A percentile compares a stretch with the other conserved stretches of the same genome.
These are phyloP conservation scores for Cheilosia pagana DNA, from an alignment of 2,888 invertebrate genomes.

Conservation along the genomic window DNA sequence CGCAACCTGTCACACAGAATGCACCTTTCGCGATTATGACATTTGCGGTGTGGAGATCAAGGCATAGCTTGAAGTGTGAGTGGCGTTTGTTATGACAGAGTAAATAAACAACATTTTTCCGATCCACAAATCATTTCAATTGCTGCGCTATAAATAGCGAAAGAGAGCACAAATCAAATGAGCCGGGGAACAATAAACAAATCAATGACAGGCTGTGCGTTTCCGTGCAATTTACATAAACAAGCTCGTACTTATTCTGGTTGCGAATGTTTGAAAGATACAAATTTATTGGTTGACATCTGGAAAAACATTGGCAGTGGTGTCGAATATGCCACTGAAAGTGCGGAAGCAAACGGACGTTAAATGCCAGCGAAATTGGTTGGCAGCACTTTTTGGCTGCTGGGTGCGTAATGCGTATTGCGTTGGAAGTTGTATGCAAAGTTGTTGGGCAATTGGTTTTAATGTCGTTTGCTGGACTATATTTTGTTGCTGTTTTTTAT, in stretches of 20 bases:
- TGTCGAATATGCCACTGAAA: conserved; percentile 33
- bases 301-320: conserved; percentile 49
- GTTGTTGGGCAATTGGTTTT: not conserved
- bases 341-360: conserved; percentile 18
- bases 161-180: conserved; percentile 44
- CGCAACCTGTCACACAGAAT: conserved; percentile 70
- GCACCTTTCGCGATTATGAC: conserved; percentile 71
- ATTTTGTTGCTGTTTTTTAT: too few relatives aligned
- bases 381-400: not conserved
- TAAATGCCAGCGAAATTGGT: conserved; percentile 1
- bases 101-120: conserved; percentile 13
- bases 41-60: conserved; percentile 31
- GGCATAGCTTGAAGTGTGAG: conserved; percentile 4
- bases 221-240: conserved; percentile 52
- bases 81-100: conserved; percentile 31
- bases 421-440: not conserved
- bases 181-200: conserved; percentile 46
- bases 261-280: conserved; percentile 22
- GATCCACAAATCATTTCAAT: conserved; percentile 24
- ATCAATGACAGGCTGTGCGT: conserved; percentile 36
- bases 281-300: conserved; percentile 62
- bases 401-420: not conserved
- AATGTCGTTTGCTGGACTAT: not conserved
- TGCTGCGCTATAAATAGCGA: conserved; percentile 27
- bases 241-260: not conserved